Base-by-base conservation (phyloP, 2,113 vertebrate genomes). In the Embiotoca jacksoni region DNA sequence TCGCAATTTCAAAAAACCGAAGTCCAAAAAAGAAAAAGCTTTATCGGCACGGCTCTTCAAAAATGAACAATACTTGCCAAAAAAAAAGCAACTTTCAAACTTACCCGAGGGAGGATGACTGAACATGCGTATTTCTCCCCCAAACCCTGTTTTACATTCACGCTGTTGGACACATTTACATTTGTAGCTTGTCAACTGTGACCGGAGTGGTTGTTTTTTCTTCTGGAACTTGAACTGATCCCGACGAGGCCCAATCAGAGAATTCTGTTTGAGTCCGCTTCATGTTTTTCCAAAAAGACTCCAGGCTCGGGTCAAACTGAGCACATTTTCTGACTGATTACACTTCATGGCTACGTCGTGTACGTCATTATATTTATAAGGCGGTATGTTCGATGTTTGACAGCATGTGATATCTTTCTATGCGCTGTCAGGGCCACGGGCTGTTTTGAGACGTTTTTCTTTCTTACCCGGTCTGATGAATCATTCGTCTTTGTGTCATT, bases 321-420 rank as follows among this genome's bases (percentile, higher is more conserved):
- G 35, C n/a, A 71, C 58, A 46, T 71, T 81, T 65, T 74, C 37
- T 46, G 69, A 67, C 61, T 72, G 75, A 79, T 71, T 71, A 69
- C 0, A 70, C 69, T 81, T 15, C 3, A 74, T 69, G 74, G 16
- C 58, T 60, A 9, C 50, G 57, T 65, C 60, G 14, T 46, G 33
- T 35, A n/a, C 68, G 14, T 69, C 49, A 56, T 69, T 55, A 50
- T 41, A 41, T 37, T 69, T 35, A 23, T 13, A 36, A 44, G 8
- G 50, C 58, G 44, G 10, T 41, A 15, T 79, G 32, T 78, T 71
- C 69, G 11, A 54, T 59, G 54, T 70, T 52, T 57, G 44, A 66
- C 55, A 56, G 16, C 23, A 36, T 52, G 52, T 46, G 41, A 6
- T 36, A 30, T 69, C 62, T 49, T 35, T n/a, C 33, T 15, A 31